Conservation (phyloP, 2,888 invertebrate genomes). For the Stenichneumon culpator region DNA sequence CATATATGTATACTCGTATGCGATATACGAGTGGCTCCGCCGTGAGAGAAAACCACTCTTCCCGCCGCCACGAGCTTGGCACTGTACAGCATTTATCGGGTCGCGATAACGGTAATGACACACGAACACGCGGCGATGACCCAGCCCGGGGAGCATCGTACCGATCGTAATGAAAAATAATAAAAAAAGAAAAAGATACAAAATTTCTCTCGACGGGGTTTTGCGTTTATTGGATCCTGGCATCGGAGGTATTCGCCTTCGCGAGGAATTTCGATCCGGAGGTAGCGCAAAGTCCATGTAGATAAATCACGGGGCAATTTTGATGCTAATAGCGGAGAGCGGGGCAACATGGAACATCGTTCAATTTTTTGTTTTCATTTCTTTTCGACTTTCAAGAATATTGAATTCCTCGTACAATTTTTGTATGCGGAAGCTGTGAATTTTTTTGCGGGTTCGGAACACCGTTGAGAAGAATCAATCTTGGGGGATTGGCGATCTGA, state of each 20-base stretch:
- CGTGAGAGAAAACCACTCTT: background rate
- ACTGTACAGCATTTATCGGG: conserved; percentile 44
- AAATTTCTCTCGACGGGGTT: background rate
- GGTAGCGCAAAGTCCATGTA: conserved; percentile 48
- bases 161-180: conserved; percentile 28
- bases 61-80: background rate
- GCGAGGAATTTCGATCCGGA: conserved; percentile 40
- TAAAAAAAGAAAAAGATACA: background rate
- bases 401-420: too few relatives aligned
- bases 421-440: too few relatives aligned
- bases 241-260: background rate
- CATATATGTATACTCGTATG: background rate
- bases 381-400: too few relatives aligned
- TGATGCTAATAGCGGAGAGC: conserved; percentile 45
- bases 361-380: too few relatives aligned
- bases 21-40: background rate
- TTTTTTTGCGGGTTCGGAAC: too few relatives aligned
- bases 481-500: too few relatives aligned
- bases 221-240: background rate
- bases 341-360: conserved; percentile 13
- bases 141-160: conserved; percentile 19
- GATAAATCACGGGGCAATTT: conserved; percentile 57
- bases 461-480: too few relatives aligned
- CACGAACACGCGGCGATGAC: conserved; percentile 51
- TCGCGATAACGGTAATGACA: conserved; percentile 65